A percentile compares a stretch with the other conserved stretches of the same genome.
These are phyloP conservation scores for Drosophila asahinai DNA, from an alignment of 1,140 invertebrate species.

Conservation along the genomic window DNA sequence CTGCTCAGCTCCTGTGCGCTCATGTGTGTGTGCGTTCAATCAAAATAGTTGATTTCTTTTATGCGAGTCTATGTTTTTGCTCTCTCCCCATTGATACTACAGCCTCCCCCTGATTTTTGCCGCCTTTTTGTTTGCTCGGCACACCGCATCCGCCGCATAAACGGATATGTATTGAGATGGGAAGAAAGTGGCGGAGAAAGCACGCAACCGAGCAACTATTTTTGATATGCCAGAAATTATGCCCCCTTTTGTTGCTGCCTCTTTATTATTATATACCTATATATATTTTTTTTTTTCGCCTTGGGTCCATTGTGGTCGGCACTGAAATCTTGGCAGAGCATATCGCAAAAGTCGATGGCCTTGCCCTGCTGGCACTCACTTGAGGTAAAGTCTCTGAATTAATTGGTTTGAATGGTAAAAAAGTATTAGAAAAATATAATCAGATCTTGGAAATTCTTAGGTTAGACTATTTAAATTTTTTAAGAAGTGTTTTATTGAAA, in stretches of 20 bases:
- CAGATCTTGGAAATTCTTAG: background rate
- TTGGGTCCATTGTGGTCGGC: slow-evolving; percentile 9
- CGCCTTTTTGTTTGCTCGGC: slow-evolving; percentile 5
- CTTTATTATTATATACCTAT: slow-evolving; percentile 18
- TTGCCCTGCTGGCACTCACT: slow-evolving; percentile 6
- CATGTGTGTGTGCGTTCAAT: slow-evolving; percentile 60
- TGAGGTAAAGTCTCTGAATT: background rate
- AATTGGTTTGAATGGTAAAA: background rate
- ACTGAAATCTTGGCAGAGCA: slow-evolving; percentile 17
- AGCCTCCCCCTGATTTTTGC: background rate
- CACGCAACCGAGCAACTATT: slow-evolving; percentile 42
- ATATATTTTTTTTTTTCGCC: background rate
- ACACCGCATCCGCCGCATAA: slow-evolving; percentile 13
- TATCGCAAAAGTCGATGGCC: slow-evolving; percentile 14
- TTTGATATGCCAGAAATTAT: slow-evolving; percentile 52
- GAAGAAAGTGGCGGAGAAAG: slow-evolving; percentile 13
- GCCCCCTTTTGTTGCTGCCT: slow-evolving; percentile 24
- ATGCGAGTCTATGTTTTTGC: slow-evolving; percentile 31
- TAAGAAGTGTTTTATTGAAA: background rate
- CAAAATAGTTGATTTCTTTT: slow-evolving; percentile 67
- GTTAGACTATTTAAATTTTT: background rate
- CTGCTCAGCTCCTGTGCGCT: slow-evolving; percentile 45
- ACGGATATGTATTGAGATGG: slow-evolving; percentile 7
- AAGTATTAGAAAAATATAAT: background rate
- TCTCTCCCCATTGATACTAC: background rate